Evolutionary conservation across 2,888 invertebrate genomes (phyloP).

Genomic region (Plemyria rubiginata): DNA sequence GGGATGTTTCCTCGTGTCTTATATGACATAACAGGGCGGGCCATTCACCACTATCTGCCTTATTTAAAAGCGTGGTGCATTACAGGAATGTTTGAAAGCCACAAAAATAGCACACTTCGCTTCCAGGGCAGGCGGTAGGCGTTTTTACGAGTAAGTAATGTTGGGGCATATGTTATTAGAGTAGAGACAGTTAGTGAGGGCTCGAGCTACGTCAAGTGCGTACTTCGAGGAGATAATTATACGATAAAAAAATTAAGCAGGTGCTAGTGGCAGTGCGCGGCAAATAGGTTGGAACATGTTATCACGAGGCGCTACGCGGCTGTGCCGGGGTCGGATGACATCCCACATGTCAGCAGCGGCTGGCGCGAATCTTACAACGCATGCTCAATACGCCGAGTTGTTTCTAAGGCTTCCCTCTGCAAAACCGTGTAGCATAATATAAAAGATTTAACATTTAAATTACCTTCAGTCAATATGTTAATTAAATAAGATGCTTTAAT

Average conservation of each 20-base stretch:
- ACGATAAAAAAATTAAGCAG: conserved; percentile 64
- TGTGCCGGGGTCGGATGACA: conserved; percentile 56
- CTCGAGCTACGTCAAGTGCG: conserved; percentile 64
- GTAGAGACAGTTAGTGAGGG: conserved; percentile 52
- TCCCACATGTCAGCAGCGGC: conserved; percentile 65
- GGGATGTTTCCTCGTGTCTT: conserved; percentile 65
- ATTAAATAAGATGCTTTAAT: conserved; percentile 23
- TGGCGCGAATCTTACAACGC: conserved; percentile 46
- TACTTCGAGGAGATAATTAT: conserved; percentile 57
- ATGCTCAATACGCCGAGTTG: conserved; percentile 16
- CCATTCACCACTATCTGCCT: conserved; percentile 52
- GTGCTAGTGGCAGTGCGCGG: conserved; percentile 55
- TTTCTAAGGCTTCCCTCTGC: conserved; percentile 20
- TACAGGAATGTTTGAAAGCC: conserved; percentile 47
- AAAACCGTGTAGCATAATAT: conserved; percentile 5
- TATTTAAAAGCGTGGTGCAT: conserved; percentile 61
- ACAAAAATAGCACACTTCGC: conserved; percentile 57
- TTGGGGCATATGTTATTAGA: conserved; percentile 62
- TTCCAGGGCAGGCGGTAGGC: conserved; percentile 51
- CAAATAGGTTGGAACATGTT: conserved; percentile 70
- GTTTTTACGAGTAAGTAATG: conserved; percentile 62
- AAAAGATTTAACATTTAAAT: conserved; percentile 15
- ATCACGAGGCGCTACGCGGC: conserved; percentile 43
- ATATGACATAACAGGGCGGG: conserved; percentile 53
- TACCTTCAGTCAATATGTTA: conserved; percentile 17